Conservation (phyloP, 2,797 vertebrate species). For the Mormyrus proboscirostris region DNA sequence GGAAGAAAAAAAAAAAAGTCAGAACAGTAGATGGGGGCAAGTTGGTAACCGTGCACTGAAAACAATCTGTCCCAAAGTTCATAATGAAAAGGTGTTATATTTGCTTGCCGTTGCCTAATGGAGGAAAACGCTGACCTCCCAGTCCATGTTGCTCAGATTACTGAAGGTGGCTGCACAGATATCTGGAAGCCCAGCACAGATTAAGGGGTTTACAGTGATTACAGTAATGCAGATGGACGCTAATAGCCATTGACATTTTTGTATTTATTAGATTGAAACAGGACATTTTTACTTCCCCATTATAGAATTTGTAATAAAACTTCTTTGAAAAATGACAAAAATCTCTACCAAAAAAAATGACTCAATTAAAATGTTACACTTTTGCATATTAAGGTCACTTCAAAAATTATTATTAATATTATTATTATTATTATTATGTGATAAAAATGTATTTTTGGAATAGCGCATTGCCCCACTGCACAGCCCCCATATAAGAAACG, state of each 20-base stretch:
- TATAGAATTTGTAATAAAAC: not conserved
- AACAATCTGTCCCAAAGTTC: not conserved
- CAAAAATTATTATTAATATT: not conserved
- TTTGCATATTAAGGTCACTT: not conserved
- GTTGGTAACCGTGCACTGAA: not conserved
- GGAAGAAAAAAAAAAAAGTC: not conserved
- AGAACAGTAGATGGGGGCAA: conserved; percentile 6
- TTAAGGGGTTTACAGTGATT: not conserved
- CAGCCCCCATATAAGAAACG: conserved; percentile 31
- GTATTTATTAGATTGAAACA: not conserved
- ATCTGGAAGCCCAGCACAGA: not conserved
- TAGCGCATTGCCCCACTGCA: conserved; percentile 22
- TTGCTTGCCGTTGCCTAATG: not conserved
- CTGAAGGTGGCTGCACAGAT: not conserved
- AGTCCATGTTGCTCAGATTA: not conserved
- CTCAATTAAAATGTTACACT: not conserved
- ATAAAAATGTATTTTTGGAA: not conserved
- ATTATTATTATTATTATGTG: not conserved
- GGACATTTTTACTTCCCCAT: not conserved
- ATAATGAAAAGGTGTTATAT: not conserved
- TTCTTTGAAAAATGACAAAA: not conserved
- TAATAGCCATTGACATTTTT: not conserved
- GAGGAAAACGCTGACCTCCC: not conserved
- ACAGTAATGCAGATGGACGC: not conserved
- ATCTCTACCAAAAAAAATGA: not conserved